These are phyloP conservation scores for Pararge aegeria DNA, from an alignment of 1,140 invertebrate genomes.

Conservation along the genomic window DNA sequence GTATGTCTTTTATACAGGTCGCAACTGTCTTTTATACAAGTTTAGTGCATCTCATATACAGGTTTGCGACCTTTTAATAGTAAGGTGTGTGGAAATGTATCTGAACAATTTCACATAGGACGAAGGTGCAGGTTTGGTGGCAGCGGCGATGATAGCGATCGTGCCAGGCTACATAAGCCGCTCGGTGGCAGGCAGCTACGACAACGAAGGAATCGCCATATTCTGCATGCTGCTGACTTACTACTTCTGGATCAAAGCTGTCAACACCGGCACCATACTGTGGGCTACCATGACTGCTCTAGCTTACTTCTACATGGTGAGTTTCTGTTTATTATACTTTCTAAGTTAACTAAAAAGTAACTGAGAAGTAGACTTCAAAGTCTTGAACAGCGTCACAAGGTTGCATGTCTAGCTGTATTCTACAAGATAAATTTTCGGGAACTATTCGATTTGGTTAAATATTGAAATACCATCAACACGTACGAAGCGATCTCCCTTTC, in stretches of 20 bases:
- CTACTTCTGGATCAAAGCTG: constrained; percentile 98
- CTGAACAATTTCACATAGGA: no score
- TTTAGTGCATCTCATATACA: no score
- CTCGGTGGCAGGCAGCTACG: constrained; percentile 98
- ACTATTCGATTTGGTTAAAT: no score
- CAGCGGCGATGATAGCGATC: constrained; percentile 96
- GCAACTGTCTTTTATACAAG: no score
- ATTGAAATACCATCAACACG: no score
- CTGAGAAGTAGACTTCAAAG: background rate
- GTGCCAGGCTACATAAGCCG: constrained; percentile 98
- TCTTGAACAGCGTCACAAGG: no score
- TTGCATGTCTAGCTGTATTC: no score
- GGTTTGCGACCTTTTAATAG: no score
- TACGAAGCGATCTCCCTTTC: no score
- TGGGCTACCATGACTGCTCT: constrained; percentile 94
- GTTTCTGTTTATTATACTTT: constrained; percentile 19
- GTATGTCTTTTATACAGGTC: no score
- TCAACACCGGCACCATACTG: constrained; percentile 96
- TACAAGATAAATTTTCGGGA: no score
- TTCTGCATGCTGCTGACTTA: constrained; percentile 99
- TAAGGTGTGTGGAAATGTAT: no score
- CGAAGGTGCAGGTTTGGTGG: constrained; percentile 94
- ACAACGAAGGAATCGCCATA: constrained; percentile 99
- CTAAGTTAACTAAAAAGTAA: background rate
- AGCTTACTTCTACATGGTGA: constrained; percentile 99